These are phyloP conservation scores for Alosa sapidissima DNA, from an alignment of 2,797 vertebrate genomes.

Conservation along the genomic window DNA sequence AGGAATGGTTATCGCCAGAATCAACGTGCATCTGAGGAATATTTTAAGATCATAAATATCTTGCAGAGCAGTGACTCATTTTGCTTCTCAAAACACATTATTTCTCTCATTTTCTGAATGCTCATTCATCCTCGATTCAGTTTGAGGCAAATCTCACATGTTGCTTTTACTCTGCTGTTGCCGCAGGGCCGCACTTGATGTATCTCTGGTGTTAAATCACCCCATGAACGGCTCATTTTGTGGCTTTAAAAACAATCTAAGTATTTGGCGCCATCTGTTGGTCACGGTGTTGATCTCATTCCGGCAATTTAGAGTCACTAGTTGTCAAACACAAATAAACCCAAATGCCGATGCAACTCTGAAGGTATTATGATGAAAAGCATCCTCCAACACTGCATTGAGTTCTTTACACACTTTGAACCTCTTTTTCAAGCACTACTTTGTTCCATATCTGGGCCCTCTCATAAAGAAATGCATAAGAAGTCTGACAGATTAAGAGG, in stretches of 20 bases:
- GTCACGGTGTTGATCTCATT: not conserved
- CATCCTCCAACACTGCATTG: no score
- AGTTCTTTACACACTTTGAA: no score
- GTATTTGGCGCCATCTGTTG: slow-evolving; percentile 7
- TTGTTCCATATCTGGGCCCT: no score
- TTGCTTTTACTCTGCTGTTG: no score
- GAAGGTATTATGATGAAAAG: no score
- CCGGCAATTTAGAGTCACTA: no score
- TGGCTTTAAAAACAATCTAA: not conserved
- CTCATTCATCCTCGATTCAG: not conserved
- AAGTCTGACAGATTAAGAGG: no score
- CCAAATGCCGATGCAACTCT: no score
- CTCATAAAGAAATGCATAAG: no score
- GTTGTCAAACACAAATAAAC: not conserved
- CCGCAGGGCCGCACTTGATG: not conserved
- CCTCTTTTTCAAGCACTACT: no score
- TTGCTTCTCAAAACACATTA: not conserved
- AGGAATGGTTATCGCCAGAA: not conserved
- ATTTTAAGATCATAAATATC: not conserved
- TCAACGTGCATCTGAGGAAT: not conserved
- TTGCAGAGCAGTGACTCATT: not conserved
- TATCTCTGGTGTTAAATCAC: not conserved
- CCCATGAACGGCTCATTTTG: not conserved
- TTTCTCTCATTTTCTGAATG: not conserved
- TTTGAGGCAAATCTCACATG: not conserved